phyloP scores from a whole-genome alignment of 2,888 invertebrate species.

The Amiota minor region DNA sequence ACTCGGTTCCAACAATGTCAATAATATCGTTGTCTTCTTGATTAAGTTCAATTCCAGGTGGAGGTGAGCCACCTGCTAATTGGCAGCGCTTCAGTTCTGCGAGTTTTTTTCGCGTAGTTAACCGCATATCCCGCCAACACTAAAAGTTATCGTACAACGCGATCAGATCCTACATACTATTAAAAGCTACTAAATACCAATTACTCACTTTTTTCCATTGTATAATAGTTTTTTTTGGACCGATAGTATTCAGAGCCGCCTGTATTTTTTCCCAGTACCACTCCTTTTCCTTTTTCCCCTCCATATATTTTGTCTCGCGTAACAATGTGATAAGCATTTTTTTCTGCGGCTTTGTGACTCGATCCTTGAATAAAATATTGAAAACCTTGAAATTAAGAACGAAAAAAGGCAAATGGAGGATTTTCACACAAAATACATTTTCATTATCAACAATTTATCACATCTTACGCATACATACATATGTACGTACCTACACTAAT shows the following conservation, averaged over 20 bases:
- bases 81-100: constrained; percentile 72
- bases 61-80: constrained; percentile 71
- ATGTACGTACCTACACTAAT: neutral
- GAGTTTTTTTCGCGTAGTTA: constrained; percentile 70
- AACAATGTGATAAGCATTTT: constrained; percentile 71
- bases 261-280: constrained; percentile 73
- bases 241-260: constrained; percentile 70
- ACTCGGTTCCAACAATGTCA: constrained; percentile 71
- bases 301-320: constrained; percentile 72
- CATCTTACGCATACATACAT: too few relatives aligned
- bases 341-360: constrained; percentile 72
- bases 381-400: constrained; percentile 59
- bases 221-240: constrained; percentile 71
- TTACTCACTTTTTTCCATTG: constrained; percentile 70
- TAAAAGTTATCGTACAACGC: constrained; percentile 37
- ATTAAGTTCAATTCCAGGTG: constrained; percentile 70
- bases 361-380: constrained; percentile 70
- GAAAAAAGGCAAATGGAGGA: constrained; percentile 53
- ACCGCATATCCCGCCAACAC: constrained; percentile 73
- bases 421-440: constrained; percentile 56
- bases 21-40: constrained; percentile 72
- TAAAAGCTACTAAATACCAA: too few relatives aligned
- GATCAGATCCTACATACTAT: fast-evolving
- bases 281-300: constrained; percentile 72
- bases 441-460: constrained; percentile 17